Percentiles rank a stretch among this genome's conserved stretches.
These are phyloP conservation scores for Streptopelia turtur DNA, from an alignment of 2,797 vertebrate species.

Conservation along the genomic window DNA sequence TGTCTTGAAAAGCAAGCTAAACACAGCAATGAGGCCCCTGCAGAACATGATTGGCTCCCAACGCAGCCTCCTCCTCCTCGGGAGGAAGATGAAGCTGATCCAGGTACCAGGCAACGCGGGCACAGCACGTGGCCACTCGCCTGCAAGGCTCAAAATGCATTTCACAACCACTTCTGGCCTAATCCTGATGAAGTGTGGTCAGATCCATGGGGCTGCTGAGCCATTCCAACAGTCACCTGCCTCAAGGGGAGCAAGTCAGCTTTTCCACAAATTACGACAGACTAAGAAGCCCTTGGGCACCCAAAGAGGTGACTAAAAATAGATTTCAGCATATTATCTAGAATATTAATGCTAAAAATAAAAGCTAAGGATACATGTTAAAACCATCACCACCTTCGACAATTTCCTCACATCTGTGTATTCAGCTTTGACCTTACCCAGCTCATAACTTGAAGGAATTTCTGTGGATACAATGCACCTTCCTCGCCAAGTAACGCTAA, in stretches of 20 bases:
- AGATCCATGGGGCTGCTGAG: not conserved
- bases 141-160: not conserved
- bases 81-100: not conserved
- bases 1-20: not conserved
- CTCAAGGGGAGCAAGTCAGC: not conserved
- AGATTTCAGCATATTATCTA: not conserved
- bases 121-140: not conserved
- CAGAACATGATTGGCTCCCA: not conserved
- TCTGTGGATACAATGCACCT: conserved; percentile 84
- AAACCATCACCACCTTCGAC: not conserved
- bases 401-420: not conserved
- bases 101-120: not conserved
- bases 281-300: not conserved
- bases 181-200: not conserved
- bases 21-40: not conserved
- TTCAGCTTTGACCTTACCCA: conserved; percentile 86
- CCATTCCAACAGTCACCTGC: not conserved
- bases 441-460: conserved; percentile 96
- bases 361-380: not conserved
- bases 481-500: conserved; percentile 84
- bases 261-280: not conserved
- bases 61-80: not conserved
- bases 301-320: not conserved
- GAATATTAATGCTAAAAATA: not conserved
- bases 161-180: not conserved